Evolutionary conservation across 92 coral and sea anemone species (phyloP).

Genomic region (Zoanthus sociatus): DNA sequence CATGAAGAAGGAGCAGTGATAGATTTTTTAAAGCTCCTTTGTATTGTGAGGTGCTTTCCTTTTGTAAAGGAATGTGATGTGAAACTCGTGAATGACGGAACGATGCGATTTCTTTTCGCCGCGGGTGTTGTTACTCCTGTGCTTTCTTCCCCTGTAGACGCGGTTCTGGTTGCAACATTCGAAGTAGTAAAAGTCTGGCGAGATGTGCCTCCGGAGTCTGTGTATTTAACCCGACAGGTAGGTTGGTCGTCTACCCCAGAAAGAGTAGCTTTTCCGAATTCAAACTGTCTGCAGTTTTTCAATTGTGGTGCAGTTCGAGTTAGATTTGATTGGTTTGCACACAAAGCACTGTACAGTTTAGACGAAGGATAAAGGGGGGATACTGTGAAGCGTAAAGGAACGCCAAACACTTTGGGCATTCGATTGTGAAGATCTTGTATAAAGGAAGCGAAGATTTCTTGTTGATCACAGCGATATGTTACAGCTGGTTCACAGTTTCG

Average conservation of each 20-base stretch:
- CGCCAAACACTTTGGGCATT: slow-evolving; percentile 82
- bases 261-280: not conserved
- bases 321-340: slow-evolving; percentile 73
- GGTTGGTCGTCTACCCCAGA: not conserved
- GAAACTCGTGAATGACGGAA: slow-evolving; percentile 41
- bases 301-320: slow-evolving; percentile 63
- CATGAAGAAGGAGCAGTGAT: not conserved
- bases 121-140: not conserved
- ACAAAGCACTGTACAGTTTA: slow-evolving; percentile 71
- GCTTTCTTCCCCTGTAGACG: not conserved
- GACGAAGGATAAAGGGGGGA: slow-evolving; percentile 78
- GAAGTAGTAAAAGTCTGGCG: not conserved
- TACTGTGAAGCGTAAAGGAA: slow-evolving; percentile 76
- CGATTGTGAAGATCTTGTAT: slow-evolving; percentile 79
- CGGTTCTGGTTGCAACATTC: not conserved
- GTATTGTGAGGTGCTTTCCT: not conserved
- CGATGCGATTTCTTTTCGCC: slow-evolving; percentile 2
- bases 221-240: not conserved
- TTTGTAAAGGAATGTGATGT: not conserved
- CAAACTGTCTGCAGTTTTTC: slow-evolving; percentile 67
- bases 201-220: not conserved
- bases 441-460: slow-evolving; percentile 78
- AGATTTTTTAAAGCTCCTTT: not conserved
- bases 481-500: slow-evolving; percentile 77
- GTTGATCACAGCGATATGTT: slow-evolving; percentile 92